Percentiles rank a stretch among this genome's conserved stretches.
These are phyloP conservation scores for Rhamnusium bicolor DNA, from an alignment of 2,888 invertebrate species.

Conservation along the genomic window DNA sequence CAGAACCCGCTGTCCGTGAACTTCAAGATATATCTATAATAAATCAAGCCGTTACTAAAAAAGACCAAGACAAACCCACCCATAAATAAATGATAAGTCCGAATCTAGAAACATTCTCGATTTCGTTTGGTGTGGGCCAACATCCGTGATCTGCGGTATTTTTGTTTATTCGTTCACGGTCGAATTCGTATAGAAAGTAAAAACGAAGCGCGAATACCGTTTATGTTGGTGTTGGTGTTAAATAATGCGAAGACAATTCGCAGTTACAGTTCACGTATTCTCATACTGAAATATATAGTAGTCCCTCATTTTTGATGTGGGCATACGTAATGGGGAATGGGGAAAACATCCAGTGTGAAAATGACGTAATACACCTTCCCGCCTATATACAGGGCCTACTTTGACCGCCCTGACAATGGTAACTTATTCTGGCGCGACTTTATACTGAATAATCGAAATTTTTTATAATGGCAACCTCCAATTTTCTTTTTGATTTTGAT, in stretches of 20 bases:
- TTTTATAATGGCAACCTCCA: too few species aligned
- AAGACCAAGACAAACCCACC: background rate
- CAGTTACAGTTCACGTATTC: background rate
- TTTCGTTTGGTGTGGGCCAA: background rate
- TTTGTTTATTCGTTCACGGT: background rate
- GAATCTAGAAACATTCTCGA: background rate
- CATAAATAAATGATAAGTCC: conserved; percentile 14
- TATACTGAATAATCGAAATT: too few species aligned
- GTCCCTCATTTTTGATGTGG: background rate
- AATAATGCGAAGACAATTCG: background rate
- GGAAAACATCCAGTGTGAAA: background rate
- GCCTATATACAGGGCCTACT: too few species aligned
- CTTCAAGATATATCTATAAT: background rate
- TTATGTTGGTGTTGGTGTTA: background rate
- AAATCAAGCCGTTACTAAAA: background rate
- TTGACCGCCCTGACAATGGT: too few species aligned
- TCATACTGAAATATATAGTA: background rate
- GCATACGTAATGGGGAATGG: background rate
- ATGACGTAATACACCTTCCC: too few species aligned
- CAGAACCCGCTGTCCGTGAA: background rate
- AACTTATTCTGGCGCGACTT: too few species aligned
- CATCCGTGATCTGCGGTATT: background rate
- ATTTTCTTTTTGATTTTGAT: too few species aligned
- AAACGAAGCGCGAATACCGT: background rate
- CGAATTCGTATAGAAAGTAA: background rate